phyloP scores from a whole-genome alignment of 1,140 invertebrate species.

The Hyposmocoma kahamanoa region DNA sequence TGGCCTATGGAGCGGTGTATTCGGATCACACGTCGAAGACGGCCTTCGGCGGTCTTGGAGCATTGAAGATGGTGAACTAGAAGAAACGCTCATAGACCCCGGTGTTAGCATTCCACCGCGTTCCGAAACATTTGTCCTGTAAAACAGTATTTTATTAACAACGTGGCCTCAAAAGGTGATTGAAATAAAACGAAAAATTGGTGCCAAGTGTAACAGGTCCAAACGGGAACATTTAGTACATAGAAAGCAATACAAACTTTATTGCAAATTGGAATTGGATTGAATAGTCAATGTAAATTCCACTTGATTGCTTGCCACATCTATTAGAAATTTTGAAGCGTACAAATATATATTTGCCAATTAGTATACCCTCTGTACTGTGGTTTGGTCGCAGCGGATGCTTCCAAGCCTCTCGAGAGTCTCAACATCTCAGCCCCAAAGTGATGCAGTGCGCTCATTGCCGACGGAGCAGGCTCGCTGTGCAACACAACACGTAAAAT shows the following conservation, averaged over 20 bases:
- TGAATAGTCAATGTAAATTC: neutral
- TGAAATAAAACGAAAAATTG: constrained; percentile 1
- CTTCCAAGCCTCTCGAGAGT: constrained; percentile 83
- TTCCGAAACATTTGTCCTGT: constrained; percentile 54
- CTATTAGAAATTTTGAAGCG: constrained; percentile 23
- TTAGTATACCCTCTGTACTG: constrained; percentile 56
- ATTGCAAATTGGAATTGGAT: too few species aligned
- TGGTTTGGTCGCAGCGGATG: constrained; percentile 65
- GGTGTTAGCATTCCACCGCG: constrained; percentile 57
- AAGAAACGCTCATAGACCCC: constrained; percentile 58
- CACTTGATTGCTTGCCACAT: constrained; percentile 1
- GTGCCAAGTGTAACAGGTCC: neutral
- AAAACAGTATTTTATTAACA: constrained; percentile 21
- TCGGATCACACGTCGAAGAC: constrained; percentile 45
- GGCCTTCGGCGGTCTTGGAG: constrained; percentile 49
- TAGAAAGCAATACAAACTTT: neutral
- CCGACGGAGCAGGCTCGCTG: constrained; percentile 83
- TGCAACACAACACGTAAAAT: constrained; percentile 55
- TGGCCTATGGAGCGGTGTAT: constrained; percentile 44
- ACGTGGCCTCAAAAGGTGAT: neutral
- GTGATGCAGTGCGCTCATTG: constrained; percentile 86
- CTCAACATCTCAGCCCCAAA: constrained; percentile 89
- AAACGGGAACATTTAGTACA: neutral
- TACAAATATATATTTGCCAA: constrained; percentile 51
- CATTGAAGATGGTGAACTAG: constrained; percentile 62